A percentile compares a stretch with the other conserved stretches of the same genome.
Evolutionary conservation across 2,888 invertebrate species (phyloP).

Genomic region (Galeopsomyia nigrocyanea): DNA sequence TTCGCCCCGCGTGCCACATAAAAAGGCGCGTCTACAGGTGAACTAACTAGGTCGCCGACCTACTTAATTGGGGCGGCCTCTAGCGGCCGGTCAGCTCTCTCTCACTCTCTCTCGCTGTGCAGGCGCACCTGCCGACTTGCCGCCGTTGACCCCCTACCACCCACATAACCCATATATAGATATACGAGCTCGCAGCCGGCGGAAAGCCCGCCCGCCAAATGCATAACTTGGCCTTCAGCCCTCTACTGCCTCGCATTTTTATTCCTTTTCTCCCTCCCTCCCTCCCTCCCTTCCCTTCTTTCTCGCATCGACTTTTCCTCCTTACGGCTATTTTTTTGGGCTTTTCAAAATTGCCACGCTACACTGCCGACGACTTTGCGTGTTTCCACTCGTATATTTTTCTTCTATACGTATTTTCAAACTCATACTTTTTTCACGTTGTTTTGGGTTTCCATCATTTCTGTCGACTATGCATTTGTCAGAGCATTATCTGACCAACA

Average conservation of each 20-base stretch:
- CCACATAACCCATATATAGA: background rate
- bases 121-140: background rate
- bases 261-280: background rate
- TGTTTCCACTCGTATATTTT: background rate
- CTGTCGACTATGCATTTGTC: no score
- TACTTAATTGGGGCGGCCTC: constrained; percentile 51
- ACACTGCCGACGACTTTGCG: background rate
- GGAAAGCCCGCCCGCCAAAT: constrained; percentile 27
- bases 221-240: constrained; percentile 39
- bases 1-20: constrained; percentile 4
- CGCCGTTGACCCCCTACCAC: background rate
- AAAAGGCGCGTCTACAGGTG: constrained; percentile 55
- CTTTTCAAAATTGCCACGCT: background rate
- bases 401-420: background rate
- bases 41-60: constrained; percentile 63
- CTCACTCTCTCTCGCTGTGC: constrained; percentile 7
- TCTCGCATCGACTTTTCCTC: background rate
- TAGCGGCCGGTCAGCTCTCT: constrained; percentile 45
- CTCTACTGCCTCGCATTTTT: background rate
- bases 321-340: background rate
- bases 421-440: background rate
- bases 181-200: background rate
- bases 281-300: background rate
- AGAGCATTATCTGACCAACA: no score
- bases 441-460: no score